phyloP scores from a whole-genome alignment of 2,113 vertebrate species.

The Phainopepla nitens region DNA sequence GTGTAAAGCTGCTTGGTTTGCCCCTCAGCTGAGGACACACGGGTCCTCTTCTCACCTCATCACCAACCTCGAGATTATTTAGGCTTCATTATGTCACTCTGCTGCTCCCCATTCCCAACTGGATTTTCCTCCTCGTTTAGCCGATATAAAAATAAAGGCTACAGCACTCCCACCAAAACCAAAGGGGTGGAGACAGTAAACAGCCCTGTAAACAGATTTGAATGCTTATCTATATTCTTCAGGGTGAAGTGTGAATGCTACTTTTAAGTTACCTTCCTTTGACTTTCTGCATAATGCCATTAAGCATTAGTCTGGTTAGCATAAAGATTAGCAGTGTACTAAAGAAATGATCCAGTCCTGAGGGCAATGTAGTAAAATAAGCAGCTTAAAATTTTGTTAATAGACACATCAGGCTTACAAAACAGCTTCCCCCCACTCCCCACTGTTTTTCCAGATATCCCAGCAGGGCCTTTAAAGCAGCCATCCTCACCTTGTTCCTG shows the following conservation, averaged over 20 bases:
- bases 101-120: not conserved
- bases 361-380: not conserved
- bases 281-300: not conserved
- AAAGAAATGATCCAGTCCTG: not conserved
- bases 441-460: not conserved
- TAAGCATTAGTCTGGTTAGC: not conserved
- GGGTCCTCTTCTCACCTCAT: not conserved
- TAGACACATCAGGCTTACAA: not conserved
- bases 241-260: not conserved
- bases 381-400: constrained; percentile 15
- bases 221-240: not conserved
- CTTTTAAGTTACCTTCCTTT: not conserved
- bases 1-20: not conserved
- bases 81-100: not conserved
- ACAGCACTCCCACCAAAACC: not conserved
- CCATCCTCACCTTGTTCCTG: not conserved
- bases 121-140: not conserved
- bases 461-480: not conserved
- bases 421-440: not conserved
- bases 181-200: not conserved
- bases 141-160: not conserved
- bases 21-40: rapidly evolving
- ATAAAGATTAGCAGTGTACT: constrained; percentile 6
- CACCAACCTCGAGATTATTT: not conserved
- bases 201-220: not conserved